phyloP scores from a whole-genome alignment of 2,113 vertebrate species.

The Microtus ochrogaster region DNA sequence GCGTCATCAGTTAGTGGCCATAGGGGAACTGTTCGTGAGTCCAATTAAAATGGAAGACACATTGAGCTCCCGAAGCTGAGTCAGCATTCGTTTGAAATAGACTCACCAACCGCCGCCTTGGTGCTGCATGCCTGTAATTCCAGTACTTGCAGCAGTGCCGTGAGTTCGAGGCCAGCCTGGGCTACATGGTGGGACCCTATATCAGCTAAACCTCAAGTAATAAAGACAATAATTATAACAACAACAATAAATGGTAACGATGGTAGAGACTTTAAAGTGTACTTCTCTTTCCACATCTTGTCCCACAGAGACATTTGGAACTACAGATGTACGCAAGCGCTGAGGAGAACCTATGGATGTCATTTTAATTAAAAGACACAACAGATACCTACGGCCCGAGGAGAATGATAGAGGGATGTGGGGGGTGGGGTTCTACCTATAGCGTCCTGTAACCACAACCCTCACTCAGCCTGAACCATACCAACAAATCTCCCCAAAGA shows the following conservation, averaged over 20 bases:
- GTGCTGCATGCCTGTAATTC: no score
- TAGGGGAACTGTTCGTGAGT: neutral
- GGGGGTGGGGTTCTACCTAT: neutral
- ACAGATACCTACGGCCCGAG: neutral
- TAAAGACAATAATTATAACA: no score
- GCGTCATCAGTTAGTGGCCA: fast-evolving
- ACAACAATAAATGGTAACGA: no score
- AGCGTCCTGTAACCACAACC: neutral
- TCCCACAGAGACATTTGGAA: neutral
- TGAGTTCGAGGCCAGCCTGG: neutral
- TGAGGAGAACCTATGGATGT: neutral
- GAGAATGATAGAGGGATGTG: neutral
- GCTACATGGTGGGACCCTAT: neutral
- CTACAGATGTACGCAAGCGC: fast-evolving
- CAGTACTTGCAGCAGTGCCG: neutral
- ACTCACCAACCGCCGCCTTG: neutral
- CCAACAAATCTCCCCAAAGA: neutral
- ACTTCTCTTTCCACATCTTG: neutral
- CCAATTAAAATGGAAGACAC: neutral
- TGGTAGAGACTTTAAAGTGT: neutral
- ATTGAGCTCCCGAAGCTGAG: neutral
- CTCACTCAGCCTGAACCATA: neutral
- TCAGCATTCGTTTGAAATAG: neutral
- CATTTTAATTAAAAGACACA: neutral
- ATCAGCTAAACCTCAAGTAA: neutral